Conservation (phyloP, 2,888 invertebrate genomes). For the Ametastegia equiseti region DNA sequence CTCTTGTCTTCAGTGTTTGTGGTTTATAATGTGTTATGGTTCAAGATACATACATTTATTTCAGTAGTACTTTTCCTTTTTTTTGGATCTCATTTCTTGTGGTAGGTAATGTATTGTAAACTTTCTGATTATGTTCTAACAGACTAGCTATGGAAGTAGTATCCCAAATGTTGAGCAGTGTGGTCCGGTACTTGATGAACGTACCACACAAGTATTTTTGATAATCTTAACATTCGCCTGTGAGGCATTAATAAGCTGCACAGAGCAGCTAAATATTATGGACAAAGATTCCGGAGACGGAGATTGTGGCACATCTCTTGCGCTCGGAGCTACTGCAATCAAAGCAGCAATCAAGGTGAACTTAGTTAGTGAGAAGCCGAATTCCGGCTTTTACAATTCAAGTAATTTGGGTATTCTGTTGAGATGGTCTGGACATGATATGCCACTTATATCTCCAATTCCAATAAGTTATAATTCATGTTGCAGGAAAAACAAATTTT, state of each 20-base stretch:
- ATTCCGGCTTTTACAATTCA: too few species aligned
- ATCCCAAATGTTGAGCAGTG: conserved; percentile 51
- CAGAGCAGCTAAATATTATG: conserved; percentile 81
- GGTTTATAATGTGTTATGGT: too few species aligned
- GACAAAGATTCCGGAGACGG: conserved; percentile 87
- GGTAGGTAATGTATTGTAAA: not conserved
- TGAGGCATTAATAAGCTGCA: conserved; percentile 80
- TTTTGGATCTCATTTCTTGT: too few species aligned
- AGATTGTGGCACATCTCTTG: conserved; percentile 85
- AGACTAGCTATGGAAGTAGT: not conserved
- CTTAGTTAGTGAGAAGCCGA: too few species aligned
- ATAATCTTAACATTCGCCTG: conserved; percentile 74
- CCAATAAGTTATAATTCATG: conserved; percentile 30
- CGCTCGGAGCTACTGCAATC: conserved; percentile 71
- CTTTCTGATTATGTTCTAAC: not conserved
- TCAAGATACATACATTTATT: too few species aligned
- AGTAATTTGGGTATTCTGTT: conserved; percentile 9
- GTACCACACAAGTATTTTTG: conserved; percentile 65
- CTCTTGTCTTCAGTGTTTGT: too few species aligned
- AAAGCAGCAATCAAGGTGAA: conserved; percentile 59
- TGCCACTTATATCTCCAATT: not conserved
- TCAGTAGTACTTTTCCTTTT: too few species aligned
- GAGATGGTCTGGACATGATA: not conserved
- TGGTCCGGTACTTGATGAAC: conserved; percentile 70
- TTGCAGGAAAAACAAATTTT: conserved; percentile 56